Conservation (phyloP, 2,113 vertebrate species). For the Dicaeum eximium region DNA sequence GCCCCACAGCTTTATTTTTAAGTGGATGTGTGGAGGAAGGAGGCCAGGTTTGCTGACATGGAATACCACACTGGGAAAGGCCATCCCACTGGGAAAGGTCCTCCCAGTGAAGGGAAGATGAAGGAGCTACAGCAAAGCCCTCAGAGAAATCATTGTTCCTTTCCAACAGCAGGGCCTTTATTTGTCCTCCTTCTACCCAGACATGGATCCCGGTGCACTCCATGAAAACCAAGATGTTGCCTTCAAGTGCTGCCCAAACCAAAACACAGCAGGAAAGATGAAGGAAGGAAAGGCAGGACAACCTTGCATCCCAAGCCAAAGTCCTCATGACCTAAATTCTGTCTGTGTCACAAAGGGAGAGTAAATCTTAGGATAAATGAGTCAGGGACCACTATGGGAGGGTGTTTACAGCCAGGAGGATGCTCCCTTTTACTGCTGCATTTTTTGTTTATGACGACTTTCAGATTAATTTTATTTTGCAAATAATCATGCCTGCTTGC, state of each 20-base stretch:
- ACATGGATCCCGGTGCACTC: neutral
- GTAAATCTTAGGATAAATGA: neutral
- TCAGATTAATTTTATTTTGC: constrained; percentile 21
- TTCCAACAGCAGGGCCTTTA: neutral
- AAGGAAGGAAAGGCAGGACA: neutral
- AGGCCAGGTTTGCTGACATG: neutral
- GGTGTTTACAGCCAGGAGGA: neutral
- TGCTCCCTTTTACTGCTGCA: neutral
- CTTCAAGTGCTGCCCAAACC: neutral
- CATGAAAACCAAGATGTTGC: neutral
- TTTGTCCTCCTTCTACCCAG: neutral
- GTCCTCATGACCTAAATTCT: neutral
- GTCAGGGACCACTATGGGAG: neutral
- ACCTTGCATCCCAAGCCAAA: neutral
- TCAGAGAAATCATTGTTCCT: neutral
- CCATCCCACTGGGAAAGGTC: neutral
- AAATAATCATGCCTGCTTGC: constrained; percentile 27
- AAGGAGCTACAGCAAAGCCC: neutral
- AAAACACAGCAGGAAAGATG: neutral
- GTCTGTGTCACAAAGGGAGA: neutral
- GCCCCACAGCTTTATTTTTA: neutral
- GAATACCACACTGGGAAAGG: neutral
- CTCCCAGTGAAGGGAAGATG: neutral
- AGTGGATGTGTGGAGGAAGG: neutral
- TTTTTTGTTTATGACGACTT: neutral